A percentile compares a stretch with the other conserved stretches of the same genome.
Evolutionary conservation across 2,113 vertebrate species (phyloP).

Genomic region (Sitta europaea): DNA sequence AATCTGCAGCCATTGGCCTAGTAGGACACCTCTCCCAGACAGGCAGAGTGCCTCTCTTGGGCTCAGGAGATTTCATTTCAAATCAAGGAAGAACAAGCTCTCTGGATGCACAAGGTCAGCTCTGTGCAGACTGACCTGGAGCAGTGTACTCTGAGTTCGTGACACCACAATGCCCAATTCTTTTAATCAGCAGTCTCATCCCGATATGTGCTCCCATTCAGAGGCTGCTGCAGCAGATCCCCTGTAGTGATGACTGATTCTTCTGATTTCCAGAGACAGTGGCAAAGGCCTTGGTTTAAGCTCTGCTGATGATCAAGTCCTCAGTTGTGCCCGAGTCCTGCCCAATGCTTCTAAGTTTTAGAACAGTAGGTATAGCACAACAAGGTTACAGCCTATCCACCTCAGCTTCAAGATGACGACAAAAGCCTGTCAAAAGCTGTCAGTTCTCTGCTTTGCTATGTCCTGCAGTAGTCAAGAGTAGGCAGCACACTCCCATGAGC

Average conservation of each 20-base stretch:
- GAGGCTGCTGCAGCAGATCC: background rate
- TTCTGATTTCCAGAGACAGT: background rate
- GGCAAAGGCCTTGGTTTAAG: background rate
- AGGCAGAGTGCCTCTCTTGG: background rate
- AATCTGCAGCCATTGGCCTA: background rate
- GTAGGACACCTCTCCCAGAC: background rate
- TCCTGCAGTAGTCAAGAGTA: background rate
- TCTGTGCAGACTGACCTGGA: rapidly evolving
- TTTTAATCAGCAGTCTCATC: background rate
- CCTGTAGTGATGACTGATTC: rapidly evolving
- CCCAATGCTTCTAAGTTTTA: background rate
- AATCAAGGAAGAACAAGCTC: background rate
- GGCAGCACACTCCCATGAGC: background rate
- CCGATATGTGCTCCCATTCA: rapidly evolving
- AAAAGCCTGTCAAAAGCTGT: background rate
- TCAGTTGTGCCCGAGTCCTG: background rate
- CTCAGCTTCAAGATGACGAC: background rate
- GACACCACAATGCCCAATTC: background rate
- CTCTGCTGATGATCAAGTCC: background rate
- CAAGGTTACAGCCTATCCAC: background rate
- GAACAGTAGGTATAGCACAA: rapidly evolving
- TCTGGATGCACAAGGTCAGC: background rate
- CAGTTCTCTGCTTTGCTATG: background rate
- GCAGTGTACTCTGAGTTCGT: background rate
- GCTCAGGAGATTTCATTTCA: background rate